These are phyloP conservation scores for Zophobas morio DNA, from an alignment of 1,140 invertebrate genomes.

Conservation along the genomic window DNA sequence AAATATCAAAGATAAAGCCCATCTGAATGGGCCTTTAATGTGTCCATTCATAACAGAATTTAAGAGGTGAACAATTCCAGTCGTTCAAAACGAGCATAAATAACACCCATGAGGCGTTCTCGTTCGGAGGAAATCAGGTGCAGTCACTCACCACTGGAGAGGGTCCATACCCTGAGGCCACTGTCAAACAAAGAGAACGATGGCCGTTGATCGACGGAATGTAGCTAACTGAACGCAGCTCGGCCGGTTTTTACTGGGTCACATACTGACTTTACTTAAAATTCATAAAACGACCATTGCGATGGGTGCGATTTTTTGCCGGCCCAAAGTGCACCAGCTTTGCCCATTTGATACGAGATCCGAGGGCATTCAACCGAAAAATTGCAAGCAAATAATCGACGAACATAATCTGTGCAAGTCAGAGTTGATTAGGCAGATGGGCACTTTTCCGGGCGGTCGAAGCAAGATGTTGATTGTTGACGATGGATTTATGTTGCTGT, in stretches of 20 bases:
- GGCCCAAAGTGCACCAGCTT: slow-evolving; percentile 6
- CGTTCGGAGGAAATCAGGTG: slow-evolving; percentile 20
- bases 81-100: slow-evolving; percentile 26
- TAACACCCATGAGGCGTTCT: slow-evolving; percentile 12
- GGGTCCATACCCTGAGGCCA: slow-evolving; percentile 11
- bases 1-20: slow-evolving; percentile 29
- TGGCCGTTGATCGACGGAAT: slow-evolving; percentile 49
- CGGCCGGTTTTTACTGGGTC: slow-evolving; percentile 55
- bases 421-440: slow-evolving; percentile 29
- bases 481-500: slow-evolving; percentile 7
- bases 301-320: not conserved
- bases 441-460: not conserved
- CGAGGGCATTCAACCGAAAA: slow-evolving; percentile 4
- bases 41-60: slow-evolving; percentile 21
- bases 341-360: slow-evolving; percentile 9
- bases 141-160: slow-evolving; percentile 21
- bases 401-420: slow-evolving; percentile 43
- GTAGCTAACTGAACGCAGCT: slow-evolving; percentile 38
- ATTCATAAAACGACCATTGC: slow-evolving; percentile 17
- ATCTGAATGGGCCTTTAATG: slow-evolving; percentile 17
- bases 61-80: slow-evolving; percentile 32
- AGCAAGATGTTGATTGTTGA: slow-evolving; percentile 12
- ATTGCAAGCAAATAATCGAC: slow-evolving; percentile 31
- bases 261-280: slow-evolving; percentile 31
- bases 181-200: slow-evolving; percentile 34